Evolutionary conservation across 1,140 invertebrate genomes (phyloP).

Genomic region (Lysiphlebus fabarum): DNA sequence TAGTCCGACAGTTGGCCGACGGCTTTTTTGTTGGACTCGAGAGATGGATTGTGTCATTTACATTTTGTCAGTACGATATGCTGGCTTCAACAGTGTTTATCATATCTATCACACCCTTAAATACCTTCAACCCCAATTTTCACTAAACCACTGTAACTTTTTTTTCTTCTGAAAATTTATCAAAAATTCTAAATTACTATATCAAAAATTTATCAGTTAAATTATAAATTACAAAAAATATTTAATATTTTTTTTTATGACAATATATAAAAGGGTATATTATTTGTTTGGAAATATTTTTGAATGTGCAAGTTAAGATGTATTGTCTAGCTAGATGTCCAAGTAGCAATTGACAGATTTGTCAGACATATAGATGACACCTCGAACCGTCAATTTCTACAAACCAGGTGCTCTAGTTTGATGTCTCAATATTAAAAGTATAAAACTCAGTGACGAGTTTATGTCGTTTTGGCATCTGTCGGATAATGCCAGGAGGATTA

Average conservation of each 20-base stretch:
- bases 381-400: constrained; percentile 23
- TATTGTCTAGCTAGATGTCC: constrained; percentile 21
- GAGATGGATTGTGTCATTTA: constrained; percentile 57
- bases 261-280: no score
- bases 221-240: no score
- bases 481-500: constrained; percentile 50
- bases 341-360: constrained; percentile 45
- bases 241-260: no score
- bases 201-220: no score
- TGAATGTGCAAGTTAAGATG: neutral
- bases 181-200: no score
- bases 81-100: constrained; percentile 43
- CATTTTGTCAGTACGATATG: constrained; percentile 57
- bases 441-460: neutral
- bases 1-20: constrained; percentile 53
- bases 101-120: constrained; percentile 50
- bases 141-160: neutral
- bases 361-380: constrained; percentile 48
- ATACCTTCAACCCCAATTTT: neutral
- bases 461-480: constrained; percentile 42
- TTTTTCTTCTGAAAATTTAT: neutral
- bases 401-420: constrained; percentile 27
- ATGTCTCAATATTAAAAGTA: constrained; percentile 27
- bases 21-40: constrained; percentile 49
- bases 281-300: neutral